phyloP scores from a whole-genome alignment of 2,113 vertebrate genomes.

The zebrafish (Danio rerio) region DNA sequence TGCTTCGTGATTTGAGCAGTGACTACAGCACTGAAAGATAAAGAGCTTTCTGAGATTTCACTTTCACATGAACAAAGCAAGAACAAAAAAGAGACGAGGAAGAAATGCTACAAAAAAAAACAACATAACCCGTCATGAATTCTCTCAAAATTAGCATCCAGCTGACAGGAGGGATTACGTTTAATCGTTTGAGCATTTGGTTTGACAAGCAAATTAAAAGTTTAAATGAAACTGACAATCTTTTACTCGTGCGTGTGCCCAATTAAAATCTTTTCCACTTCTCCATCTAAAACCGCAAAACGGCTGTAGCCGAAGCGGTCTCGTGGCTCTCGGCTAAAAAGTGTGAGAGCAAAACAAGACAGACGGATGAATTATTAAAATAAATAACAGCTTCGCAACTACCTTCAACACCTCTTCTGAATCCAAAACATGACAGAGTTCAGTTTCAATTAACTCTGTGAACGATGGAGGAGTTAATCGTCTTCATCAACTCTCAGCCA shows the following conservation, averaged over 20 bases:
- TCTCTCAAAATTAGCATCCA: not conserved
- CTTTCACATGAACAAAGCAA: not conserved
- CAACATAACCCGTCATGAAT: not conserved
- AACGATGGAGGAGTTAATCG: constrained; percentile 33
- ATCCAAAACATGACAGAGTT: not conserved
- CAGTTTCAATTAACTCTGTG: constrained; percentile 35
- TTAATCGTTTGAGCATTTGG: not conserved
- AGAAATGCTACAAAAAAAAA: not conserved
- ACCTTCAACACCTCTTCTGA: not conserved
- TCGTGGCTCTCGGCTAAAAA: not conserved
- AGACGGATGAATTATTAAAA: constrained; percentile 18
- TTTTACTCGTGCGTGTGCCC: not conserved
- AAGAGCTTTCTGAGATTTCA: not conserved
- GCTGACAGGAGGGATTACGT: not conserved
- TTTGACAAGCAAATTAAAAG: constrained; percentile 11
- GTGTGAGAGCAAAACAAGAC: not conserved
- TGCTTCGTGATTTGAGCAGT: not conserved
- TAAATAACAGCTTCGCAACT: not conserved
- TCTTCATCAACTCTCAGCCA: constrained; percentile 6
- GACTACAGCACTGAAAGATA: not conserved
- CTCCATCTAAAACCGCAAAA: not conserved
- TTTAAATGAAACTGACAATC: constrained; percentile 7
- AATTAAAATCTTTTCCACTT: not conserved
- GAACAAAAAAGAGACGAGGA: not conserved
- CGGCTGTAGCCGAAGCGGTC: not conserved